Base-by-base conservation (phyloP, 2,797 vertebrate species). In the Botia almorhae region DNA sequence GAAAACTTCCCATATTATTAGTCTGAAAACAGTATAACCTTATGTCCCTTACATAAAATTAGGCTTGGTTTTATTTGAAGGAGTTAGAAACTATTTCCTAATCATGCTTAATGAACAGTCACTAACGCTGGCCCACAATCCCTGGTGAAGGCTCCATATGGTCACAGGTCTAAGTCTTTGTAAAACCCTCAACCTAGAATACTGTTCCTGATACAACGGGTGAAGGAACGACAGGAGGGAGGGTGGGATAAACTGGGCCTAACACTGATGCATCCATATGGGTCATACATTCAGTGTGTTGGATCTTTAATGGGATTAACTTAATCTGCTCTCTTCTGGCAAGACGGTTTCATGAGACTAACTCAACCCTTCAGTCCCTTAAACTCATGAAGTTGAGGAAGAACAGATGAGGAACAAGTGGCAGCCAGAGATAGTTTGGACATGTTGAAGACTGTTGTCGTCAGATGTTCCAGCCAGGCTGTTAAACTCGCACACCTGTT, bases 71-170 rank as follows among this genome's bases (percentile, higher is more conserved):
- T 43, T n/a, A 48, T 39, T 23, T 21, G 19, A 58, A 58, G 2
- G 13, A 55, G 4, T 50, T 14, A 50, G 16, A 53, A 53, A 53
- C 7, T 33, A 17, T 53, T 50, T 51, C 33, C 19, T 68, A 11
- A 43, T 55, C 14, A 53, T 53, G 46, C 64, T 33, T 74, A 64
- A 55, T 39, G 58, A 74, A 67, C 14, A 19, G 58, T 69, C 50
- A 53, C 68, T 17, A 29, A 51, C 4, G 13, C 70, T 73, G 64
- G 53, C 72, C 79, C 29, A 74, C 55, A 76, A 79, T 84, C 80
- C 76, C 23, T 69, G 13, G 8, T 76, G 73, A 85, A 53, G 60
- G 67, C 74, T 83, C 87, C 87, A 85, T 86, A 87, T 87, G 86
- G 82, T 68, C 51, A 21, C 48, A n/a, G 39, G 72, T 74, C 69